These are phyloP conservation scores for Pegoplata infirma DNA, from an alignment of 2,888 invertebrate species.

Conservation along the genomic window DNA sequence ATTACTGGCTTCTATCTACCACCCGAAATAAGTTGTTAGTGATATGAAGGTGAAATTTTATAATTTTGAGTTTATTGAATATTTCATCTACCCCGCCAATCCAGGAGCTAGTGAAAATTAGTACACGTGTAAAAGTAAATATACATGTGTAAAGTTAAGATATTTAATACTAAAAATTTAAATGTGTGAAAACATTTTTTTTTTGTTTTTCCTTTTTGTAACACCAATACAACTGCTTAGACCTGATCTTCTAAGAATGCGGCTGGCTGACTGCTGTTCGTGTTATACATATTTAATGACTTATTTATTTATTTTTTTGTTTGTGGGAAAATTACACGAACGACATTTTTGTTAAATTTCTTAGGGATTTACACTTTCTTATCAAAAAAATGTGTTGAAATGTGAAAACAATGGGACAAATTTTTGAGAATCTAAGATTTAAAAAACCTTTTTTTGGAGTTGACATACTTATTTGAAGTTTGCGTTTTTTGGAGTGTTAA, in stretches of 20 bases:
- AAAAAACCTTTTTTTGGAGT: too few relatives aligned
- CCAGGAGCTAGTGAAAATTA: too few relatives aligned
- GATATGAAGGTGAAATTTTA: too few relatives aligned
- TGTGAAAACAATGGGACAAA: too few relatives aligned
- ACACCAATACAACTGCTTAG: background rate
- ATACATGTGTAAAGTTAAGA: background rate
- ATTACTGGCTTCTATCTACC: too few relatives aligned
- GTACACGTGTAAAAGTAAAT: background rate
- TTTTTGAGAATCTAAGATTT: too few relatives aligned
- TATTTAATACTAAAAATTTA: slow-evolving; percentile 11
- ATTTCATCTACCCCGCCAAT: too few relatives aligned
- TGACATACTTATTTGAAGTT: too few relatives aligned
- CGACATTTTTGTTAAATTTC: slow-evolving; percentile 1
- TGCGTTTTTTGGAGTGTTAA: too few relatives aligned
- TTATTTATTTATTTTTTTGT: background rate
- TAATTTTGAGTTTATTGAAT: too few relatives aligned
- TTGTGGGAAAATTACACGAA: background rate
- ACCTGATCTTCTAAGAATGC: background rate
- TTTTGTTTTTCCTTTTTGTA: background rate
- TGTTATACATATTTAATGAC: background rate
- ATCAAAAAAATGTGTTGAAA: background rate
- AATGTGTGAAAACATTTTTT: slow-evolving; percentile 8
- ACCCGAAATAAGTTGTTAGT: too few relatives aligned
- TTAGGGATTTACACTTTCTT: slow-evolving; percentile 9
- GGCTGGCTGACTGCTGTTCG: background rate